phyloP scores from a whole-genome alignment of 2,113 vertebrate genomes.

The Ictalurus punctatus region DNA sequence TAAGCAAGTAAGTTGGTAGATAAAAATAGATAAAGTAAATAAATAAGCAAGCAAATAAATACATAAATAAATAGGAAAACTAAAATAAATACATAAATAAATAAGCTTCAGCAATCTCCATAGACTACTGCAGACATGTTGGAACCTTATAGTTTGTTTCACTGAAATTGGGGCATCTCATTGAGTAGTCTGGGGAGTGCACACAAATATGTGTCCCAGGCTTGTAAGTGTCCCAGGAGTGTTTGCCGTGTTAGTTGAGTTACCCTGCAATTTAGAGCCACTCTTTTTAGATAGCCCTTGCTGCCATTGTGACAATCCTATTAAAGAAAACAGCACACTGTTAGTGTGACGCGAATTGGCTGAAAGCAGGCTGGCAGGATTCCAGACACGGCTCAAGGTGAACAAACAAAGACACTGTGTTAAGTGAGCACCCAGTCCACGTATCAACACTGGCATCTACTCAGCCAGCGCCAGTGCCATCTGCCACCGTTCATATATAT shows the following conservation, averaged over 20 bases:
- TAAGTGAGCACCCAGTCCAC: slow-evolving; percentile 59
- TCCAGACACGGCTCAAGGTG: slow-evolving; percentile 75
- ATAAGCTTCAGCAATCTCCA: neutral
- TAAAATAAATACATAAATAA: neutral
- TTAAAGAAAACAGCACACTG: slow-evolving; percentile 68
- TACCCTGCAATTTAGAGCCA: slow-evolving; percentile 66
- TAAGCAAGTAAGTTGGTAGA: neutral
- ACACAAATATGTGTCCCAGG: slow-evolving; percentile 41
- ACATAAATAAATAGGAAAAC: neutral
- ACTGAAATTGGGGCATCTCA: slow-evolving; percentile 3
- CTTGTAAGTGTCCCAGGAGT: slow-evolving; percentile 43
- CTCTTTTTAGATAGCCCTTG: slow-evolving; percentile 63
- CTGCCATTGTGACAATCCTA: slow-evolving; percentile 69
- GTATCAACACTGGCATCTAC: slow-evolving; percentile 64
- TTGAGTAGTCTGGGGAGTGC: slow-evolving; percentile 15
- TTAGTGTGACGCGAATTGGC: slow-evolving; percentile 71
- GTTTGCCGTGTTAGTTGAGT: slow-evolving; percentile 50
- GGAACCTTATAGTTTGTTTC: neutral
- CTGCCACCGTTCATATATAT: slow-evolving; percentile 36
- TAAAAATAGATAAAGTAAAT: neutral
- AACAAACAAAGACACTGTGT: slow-evolving; percentile 60
- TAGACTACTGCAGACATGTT: neutral
- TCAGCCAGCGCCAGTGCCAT: slow-evolving; percentile 57
- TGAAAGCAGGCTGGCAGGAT: slow-evolving; percentile 66
- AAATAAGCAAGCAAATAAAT: neutral